phyloP scores from a whole-genome alignment of 2,113 vertebrate species.

The Gymnarchus niloticus region DNA sequence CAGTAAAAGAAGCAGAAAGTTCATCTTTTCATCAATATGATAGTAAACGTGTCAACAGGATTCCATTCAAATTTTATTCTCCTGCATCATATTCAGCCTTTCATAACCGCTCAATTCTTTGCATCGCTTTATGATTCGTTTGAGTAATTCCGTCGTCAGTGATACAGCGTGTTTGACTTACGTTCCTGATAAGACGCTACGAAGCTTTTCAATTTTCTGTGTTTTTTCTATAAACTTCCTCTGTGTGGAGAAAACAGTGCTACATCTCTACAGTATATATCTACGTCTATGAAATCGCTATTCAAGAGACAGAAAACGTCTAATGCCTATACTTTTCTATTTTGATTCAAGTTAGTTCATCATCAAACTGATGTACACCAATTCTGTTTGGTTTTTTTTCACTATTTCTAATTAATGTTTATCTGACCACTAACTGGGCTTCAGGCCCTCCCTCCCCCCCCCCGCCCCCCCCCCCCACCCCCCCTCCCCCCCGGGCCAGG shows the following conservation, averaged over 20 bases:
- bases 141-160: slow-evolving; percentile 7
- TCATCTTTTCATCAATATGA: slow-evolving; percentile 12
- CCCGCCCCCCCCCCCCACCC: too few species aligned
- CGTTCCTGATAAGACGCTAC: neutral
- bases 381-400: neutral
- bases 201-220: neutral
- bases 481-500: too few species aligned
- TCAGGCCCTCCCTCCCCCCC: too few species aligned
- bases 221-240: neutral
- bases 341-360: too few species aligned
- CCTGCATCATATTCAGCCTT: neutral
- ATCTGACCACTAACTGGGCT: too few species aligned
- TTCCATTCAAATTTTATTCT: slow-evolving; percentile 17
- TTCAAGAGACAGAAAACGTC: too few species aligned
- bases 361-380: neutral
- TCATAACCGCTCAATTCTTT: neutral
- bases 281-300: neutral
- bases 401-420: neutral
- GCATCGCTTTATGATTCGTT: slow-evolving; percentile 10
- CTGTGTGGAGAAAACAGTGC: neutral
- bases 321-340: neutral
- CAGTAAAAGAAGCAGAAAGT: neutral
- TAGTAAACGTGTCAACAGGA: slow-evolving; percentile 10
- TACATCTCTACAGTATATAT: too few species aligned
- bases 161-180: neutral